These are phyloP conservation scores for Caenorhabditis angaria DNA, from an alignment of 2,888 invertebrate species.

Conservation along the genomic window DNA sequence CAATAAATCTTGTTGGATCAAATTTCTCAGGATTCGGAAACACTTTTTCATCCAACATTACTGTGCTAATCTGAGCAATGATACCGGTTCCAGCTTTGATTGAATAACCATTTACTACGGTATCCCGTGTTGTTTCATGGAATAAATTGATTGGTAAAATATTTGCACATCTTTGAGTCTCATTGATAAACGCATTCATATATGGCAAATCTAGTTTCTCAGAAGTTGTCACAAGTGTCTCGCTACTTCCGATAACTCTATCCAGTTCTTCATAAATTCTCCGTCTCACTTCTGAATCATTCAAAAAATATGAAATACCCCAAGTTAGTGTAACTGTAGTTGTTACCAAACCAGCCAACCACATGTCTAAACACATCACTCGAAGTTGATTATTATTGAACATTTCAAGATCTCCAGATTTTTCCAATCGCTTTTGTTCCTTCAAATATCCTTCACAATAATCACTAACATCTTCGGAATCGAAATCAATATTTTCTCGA, in stretches of 20 bases:
- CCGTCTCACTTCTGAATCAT: conserved; percentile 33
- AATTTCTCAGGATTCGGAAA: conserved; percentile 31
- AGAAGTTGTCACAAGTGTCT: conserved; percentile 39
- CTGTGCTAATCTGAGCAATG: conserved; percentile 36
- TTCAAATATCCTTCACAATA: conserved; percentile 41
- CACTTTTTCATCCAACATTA: conserved; percentile 31
- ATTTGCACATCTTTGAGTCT: conserved; percentile 34
- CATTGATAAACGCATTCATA: conserved; percentile 48
- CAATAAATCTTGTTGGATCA: conserved; percentile 44
- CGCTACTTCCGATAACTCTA: conserved; percentile 44
- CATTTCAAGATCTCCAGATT: conserved; percentile 16
- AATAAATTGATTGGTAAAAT: conserved; percentile 34
- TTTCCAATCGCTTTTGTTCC: conserved; percentile 32
- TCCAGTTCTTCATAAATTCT: conserved; percentile 52
- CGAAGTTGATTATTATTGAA: conserved; percentile 23
- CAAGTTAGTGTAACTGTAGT: conserved; percentile 26
- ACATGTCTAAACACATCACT: conserved; percentile 31
- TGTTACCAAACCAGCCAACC: conserved; percentile 30
- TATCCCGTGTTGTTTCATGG: conserved; percentile 24
- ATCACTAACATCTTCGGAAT: conserved; percentile 28
- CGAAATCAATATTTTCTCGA: conserved; percentile 42
- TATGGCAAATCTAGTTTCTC: conserved; percentile 51
- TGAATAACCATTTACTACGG: conserved; percentile 12
- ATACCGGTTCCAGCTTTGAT: conserved; percentile 30
- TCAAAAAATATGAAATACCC: conserved; percentile 22